Evolutionary conservation across 2,797 vertebrate species (phyloP), one percentile per base, ranked within the genome.

Genomic region (Spinus pinus): DNA sequence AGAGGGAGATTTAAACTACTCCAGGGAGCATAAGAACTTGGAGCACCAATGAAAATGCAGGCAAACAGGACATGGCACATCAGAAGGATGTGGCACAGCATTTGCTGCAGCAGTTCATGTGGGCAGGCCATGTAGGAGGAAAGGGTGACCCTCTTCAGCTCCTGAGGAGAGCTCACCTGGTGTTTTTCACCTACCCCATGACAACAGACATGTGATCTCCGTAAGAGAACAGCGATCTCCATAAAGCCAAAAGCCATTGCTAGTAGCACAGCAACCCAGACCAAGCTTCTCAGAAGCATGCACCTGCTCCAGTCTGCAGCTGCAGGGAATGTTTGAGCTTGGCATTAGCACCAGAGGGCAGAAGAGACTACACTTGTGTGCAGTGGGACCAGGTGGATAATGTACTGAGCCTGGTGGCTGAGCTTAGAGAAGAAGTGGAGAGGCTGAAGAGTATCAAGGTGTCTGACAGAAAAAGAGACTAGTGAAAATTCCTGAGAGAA

Each of bases 1-100:
- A 0, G 0, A 44, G 22, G 9, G 27, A 58, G 46, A 74, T 31
- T 31, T 58, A 37, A 66, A 58, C 0, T 0, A 44, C 19, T 50
- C 23, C 37, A n/a, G 12, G 1, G 3, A 84, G 23, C 27, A 44
- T 2, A 10, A 28, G 10, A 66, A 42, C 53, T 37, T n/a, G 27
- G 7, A 85, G 22, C 44, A 50, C 35, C 4, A 66, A 23, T 20
- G 27, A 58, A 66, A 75, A 51, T 8, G 18, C 1, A 0, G 12
- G 14, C 27, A 66, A 58, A 37, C 12, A 8, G 22, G 31, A 66
- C 31, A 42, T 5, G 14, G 31, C 14, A 42, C 9, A 31, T 27
- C 14, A 58, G 27, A 50, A 75, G 15, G 27, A 66, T 22, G 27
- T 13, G 19, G 23, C 23, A 37, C 33, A 64, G 50, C 13, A 51